Evolutionary conservation across 2,113 vertebrate species (phyloP).

Genomic region (Tychaedon coryphoeus): DNA sequence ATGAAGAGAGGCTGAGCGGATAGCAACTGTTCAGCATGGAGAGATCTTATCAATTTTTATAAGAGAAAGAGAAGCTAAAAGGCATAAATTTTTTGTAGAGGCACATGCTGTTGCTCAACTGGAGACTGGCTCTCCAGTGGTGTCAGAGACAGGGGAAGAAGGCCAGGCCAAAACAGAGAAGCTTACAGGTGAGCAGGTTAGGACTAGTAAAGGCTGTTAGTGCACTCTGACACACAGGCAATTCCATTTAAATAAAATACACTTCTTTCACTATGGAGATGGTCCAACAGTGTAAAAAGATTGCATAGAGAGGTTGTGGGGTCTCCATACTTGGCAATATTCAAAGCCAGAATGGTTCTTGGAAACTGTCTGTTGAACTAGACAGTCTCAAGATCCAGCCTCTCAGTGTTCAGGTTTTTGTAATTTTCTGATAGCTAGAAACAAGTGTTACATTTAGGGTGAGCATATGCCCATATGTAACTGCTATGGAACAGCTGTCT

Average conservation of each 20-base stretch:
- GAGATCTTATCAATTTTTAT: not conserved
- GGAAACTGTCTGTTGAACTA: not conserved
- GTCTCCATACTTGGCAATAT: fast-evolving
- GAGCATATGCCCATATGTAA: not conserved
- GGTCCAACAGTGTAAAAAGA: too few relatives aligned
- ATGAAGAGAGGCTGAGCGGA: not conserved
- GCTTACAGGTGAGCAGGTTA: not conserved
- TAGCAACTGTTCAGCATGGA: not conserved
- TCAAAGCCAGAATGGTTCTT: not conserved
- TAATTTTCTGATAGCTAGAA: not conserved
- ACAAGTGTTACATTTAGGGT: not conserved
- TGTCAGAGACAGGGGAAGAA: not conserved
- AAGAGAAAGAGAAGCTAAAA: not conserved
- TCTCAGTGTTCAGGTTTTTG: not conserved
- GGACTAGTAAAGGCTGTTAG: not conserved
- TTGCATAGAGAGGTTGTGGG: not conserved
- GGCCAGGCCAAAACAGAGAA: not conserved
- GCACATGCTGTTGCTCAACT: not conserved
- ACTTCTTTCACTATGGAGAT: not conserved
- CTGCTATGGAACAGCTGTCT: not conserved
- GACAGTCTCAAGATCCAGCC: not conserved
- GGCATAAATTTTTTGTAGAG: not conserved
- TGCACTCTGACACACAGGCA: not conserved
- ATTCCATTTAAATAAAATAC: not conserved
- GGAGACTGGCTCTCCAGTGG: not conserved